Base-by-base conservation (phyloP, 2,888 invertebrate genomes). In the Iselma pallidipennis region DNA sequence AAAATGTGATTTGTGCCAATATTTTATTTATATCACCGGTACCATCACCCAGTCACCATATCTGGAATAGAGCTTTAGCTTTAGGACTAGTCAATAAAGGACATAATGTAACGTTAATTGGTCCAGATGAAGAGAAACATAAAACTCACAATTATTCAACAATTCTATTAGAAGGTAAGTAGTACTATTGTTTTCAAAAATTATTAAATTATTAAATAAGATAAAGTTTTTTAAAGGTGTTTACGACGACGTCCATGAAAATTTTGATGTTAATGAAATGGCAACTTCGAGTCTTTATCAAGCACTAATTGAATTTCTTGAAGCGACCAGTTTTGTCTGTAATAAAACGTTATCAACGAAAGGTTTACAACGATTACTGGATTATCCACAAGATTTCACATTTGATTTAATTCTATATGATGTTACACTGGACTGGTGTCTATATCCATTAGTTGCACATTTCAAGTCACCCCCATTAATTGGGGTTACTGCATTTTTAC, bases 321-420 rank as follows among this genome's bases (percentile, higher is more conserved):
- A 26, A 14, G 49, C 29, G 56, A 4, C 1, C 1, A 4, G 14
- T 16, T 0, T 12, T 19, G 21, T 16, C 12, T 61, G 61, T 14
- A n/a, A n/a, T n/a, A 50, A 12, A 7, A 33, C 7, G 12, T 2
- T 23, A 42, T 51, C 2, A 33, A 68, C 76, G 0, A 67, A 73
- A 14, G 78, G 77, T 1, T 68, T 77, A 9, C 55, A 74, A 29
- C 57, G 42, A 7, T 61, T 76, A 7, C 55, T 71, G 48, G 66
- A 73, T 26, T 73, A 78, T 58, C 72, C 76, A 0, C 56, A 71
- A 23, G 66, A 73, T 56, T 76, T 74, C 57, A 72, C 73, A 55
- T 76, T 77, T 56, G 78, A 78, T 62, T 42, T 74, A 10, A 71
- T 79, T 23, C 60, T 79, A 2, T 59, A 71, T 12, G 78, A 78